phyloP scores from a whole-genome alignment of 2,797 vertebrate genomes.

The Argyrosomus regius region DNA sequence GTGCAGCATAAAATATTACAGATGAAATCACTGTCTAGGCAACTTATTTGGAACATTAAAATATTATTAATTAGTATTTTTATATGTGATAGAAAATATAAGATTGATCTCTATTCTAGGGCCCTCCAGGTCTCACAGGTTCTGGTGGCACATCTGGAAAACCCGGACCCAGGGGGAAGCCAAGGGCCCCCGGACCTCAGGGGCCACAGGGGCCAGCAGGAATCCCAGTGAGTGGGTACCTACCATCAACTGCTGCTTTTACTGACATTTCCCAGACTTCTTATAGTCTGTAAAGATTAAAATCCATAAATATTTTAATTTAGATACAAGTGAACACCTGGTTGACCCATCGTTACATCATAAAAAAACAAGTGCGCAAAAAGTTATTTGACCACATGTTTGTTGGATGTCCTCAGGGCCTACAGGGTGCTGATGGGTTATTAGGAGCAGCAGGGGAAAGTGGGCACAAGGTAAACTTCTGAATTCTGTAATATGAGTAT shows the following conservation, averaged over 20 bases:
- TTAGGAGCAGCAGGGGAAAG: conserved; percentile 82
- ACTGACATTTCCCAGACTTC: neutral
- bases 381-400: neutral
- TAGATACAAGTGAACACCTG: neutral
- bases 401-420: conserved; percentile 73
- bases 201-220: conserved; percentile 85
- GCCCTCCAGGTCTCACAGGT: conserved; percentile 83
- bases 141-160: conserved; percentile 82
- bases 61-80: no score
- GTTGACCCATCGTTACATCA: neutral
- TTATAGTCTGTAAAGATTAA: neutral
- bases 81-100: neutral
- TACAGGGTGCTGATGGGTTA: conserved; percentile 79
- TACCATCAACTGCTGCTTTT: conserved; percentile 47
- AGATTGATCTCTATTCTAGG: conserved; percentile 75
- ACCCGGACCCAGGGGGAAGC: conserved; percentile 84
- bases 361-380: neutral
- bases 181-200: conserved; percentile 80
- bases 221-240: conserved; percentile 87
- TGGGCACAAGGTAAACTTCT: conserved; percentile 86
- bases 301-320: neutral
- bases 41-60: neutral
- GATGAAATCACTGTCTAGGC: neutral
- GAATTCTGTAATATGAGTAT: neutral
- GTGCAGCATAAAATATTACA: neutral